Evolutionary conservation across 1,140 invertebrate genomes (phyloP).

Genomic region (Macrocentrus cingulum): DNA sequence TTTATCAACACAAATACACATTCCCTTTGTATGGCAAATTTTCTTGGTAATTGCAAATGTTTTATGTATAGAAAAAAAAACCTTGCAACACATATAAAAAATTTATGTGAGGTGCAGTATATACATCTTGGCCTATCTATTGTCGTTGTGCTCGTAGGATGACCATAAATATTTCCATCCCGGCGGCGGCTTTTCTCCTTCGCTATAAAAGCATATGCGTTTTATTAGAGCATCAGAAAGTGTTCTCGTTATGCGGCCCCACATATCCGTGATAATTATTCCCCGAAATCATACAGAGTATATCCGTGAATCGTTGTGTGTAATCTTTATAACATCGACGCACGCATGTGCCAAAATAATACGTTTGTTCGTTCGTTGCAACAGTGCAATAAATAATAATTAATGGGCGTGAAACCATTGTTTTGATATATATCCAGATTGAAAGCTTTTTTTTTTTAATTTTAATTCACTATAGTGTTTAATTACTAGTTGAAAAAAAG

Average conservation of each 20-base stretch:
- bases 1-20: no score
- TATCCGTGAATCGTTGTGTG: constrained; percentile 11
- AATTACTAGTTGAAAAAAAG: no score
- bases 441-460: no score
- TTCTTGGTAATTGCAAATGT: not conserved
- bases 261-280: constrained; percentile 19
- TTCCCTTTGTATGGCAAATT: no score
- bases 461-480: no score
- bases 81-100: no score
- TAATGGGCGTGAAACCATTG: constrained; percentile 32
- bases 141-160: constrained; percentile 38
- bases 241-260: not conserved
- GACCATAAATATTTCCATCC: constrained; percentile 27
- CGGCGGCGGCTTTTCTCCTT: constrained; percentile 21
- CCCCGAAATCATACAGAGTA: constrained; percentile 11
- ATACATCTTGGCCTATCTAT: constrained; percentile 23
- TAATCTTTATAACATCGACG: constrained; percentile 38
- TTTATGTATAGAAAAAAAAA: no score
- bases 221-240: no score
- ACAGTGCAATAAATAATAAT: constrained; percentile 31
- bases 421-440: no score
- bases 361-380: constrained; percentile 27
- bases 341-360: constrained; percentile 38
- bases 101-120: not conserved
- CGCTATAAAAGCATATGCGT: constrained; percentile 26